These are phyloP conservation scores for Odontomachus brunneus DNA, from an alignment of 1,140 invertebrate genomes.

Conservation along the genomic window DNA sequence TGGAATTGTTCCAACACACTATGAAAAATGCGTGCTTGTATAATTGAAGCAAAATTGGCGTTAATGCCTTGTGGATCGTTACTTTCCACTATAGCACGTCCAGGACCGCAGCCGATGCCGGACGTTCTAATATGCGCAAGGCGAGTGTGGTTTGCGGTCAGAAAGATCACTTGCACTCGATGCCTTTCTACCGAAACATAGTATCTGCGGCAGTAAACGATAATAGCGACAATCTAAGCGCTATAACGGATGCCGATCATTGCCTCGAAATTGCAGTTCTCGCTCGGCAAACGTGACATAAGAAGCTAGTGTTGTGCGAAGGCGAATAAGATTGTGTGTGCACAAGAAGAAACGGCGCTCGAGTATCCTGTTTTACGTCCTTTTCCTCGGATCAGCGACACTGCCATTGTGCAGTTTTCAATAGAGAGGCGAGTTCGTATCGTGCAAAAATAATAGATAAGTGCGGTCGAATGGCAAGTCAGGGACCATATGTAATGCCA, in stretches of 20 bases:
- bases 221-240: conserved; percentile 51
- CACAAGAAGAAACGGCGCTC: conserved; percentile 20
- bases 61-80: conserved; percentile 9
- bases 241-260: conserved; percentile 46
- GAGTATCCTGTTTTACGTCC: conserved; percentile 16
- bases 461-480: neutral
- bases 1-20: neutral
- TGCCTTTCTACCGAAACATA: conserved; percentile 3
- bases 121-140: conserved; percentile 25
- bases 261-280: conserved; percentile 37
- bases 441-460: conserved; percentile 32
- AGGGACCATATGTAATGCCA: conserved; percentile 13
- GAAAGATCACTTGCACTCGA: conserved; percentile 21
- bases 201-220: conserved; percentile 26
- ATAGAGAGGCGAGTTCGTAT: neutral
- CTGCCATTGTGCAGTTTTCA: conserved; percentile 28
- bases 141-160: conserved; percentile 53
- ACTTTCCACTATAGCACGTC: neutral
- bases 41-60: conserved; percentile 32
- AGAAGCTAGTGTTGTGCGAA: too few relatives aligned
- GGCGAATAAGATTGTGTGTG: neutral
- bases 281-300: conserved; percentile 21
- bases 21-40: conserved; percentile 10
- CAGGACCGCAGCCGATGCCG: neutral
- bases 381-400: neutral